Evolutionary conservation across 2,888 invertebrate genomes (phyloP).

Genomic region (Venusia cambrica): DNA sequence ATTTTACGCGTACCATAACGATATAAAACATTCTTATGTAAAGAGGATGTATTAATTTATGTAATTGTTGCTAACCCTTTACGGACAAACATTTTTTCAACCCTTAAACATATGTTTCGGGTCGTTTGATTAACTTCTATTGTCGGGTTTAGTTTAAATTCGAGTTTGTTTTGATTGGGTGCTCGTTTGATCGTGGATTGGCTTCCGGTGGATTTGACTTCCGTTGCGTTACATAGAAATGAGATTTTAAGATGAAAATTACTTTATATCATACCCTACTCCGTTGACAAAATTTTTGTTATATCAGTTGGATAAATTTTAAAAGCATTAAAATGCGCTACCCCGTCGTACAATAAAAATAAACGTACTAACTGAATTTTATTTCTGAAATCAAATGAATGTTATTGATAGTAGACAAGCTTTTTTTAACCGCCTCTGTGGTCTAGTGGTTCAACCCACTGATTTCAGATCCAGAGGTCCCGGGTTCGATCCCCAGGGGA

Average conservation of each 20-base stretch:
- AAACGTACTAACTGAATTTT: too few species aligned
- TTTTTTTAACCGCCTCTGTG: too few species aligned
- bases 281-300: too few species aligned
- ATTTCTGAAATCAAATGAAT: too few species aligned
- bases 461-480: too few species aligned
- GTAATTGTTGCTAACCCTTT: constrained; percentile 76
- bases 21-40: constrained; percentile 59
- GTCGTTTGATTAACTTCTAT: constrained; percentile 59
- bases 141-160: constrained; percentile 65
- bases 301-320: too few species aligned
- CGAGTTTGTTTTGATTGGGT: constrained; percentile 72
- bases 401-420: too few species aligned
- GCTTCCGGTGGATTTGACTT: constrained; percentile 55
- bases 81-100: constrained; percentile 33
- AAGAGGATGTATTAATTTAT: constrained; percentile 77
- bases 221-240: constrained; percentile 38
- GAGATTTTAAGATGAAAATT: constrained; percentile 25
- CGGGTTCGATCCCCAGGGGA: too few species aligned
- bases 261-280: constrained; percentile 4
- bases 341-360: too few species aligned
- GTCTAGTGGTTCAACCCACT: too few species aligned
- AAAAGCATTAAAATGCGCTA: too few species aligned
- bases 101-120: constrained; percentile 66
- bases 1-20: constrained; percentile 70
- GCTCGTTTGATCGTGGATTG: constrained; percentile 46